phyloP scores from a whole-genome alignment of 2,888 invertebrate genomes.

The Opisthograptis luteolata region DNA sequence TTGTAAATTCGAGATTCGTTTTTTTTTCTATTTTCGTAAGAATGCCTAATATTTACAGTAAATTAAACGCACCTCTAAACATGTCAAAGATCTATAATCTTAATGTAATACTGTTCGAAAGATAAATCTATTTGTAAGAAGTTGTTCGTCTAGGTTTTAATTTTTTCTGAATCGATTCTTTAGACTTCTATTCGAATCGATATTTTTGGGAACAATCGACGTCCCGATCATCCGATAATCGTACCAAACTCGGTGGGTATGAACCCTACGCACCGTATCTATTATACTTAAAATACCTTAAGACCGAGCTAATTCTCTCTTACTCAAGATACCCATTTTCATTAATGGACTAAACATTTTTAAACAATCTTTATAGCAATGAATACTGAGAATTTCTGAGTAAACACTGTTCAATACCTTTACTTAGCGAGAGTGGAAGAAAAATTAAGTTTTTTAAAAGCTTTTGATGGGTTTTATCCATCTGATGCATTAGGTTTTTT shows the following conservation, averaged over 20 bases:
- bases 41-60: too few relatives aligned
- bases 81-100: too few relatives aligned
- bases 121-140: too few relatives aligned
- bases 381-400: conserved; percentile 1
- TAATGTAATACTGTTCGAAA: too few relatives aligned
- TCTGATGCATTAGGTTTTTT: neutral
- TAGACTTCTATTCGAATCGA: too few relatives aligned
- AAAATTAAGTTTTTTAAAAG: neutral
- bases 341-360: conserved; percentile 29
- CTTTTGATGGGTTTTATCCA: neutral
- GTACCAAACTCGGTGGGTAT: conserved; percentile 17
- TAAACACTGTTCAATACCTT: conserved; percentile 1
- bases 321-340: conserved; percentile 34
- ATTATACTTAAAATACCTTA: conserved; percentile 42
- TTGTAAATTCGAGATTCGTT: too few relatives aligned
- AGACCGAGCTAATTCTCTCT: conserved; percentile 39
- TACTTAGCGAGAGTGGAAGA: neutral
- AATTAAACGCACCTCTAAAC: too few relatives aligned
- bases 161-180: too few relatives aligned
- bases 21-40: too few relatives aligned
- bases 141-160: too few relatives aligned
- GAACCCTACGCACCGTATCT: conserved; percentile 25
- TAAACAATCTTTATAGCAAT: conserved; percentile 6
- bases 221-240: neutral
- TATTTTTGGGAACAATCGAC: too few relatives aligned